Evolutionary conservation across 2,797 vertebrate genomes (phyloP).

Genomic region (Pseudopleuronectes americanus): DNA sequence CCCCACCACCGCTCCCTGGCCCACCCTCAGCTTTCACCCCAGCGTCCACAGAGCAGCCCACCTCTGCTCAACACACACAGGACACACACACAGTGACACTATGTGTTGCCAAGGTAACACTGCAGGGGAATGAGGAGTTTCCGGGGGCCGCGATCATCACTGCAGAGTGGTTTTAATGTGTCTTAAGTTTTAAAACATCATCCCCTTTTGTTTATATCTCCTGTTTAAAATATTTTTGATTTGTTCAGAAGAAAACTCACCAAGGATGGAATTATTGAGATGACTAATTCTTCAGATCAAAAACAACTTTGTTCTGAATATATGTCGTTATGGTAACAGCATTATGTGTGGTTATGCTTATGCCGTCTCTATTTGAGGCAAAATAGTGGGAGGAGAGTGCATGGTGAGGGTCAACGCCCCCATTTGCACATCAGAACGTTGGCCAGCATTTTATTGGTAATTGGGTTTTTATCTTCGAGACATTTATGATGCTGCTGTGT

Average conservation of each 20-base stretch:
- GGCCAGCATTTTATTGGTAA: slow-evolving; percentile 41
- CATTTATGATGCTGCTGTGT: slow-evolving; percentile 20
- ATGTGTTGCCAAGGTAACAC: slow-evolving; percentile 71
- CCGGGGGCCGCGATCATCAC: slow-evolving; percentile 17
- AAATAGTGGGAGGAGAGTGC: slow-evolving; percentile 74
- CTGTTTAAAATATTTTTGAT: slow-evolving; percentile 24
- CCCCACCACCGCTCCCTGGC: slow-evolving; percentile 43
- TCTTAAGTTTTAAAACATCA: slow-evolving; percentile 9
- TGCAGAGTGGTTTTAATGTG: slow-evolving; percentile 10
- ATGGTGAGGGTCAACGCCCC: slow-evolving; percentile 69
- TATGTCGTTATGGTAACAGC: slow-evolving; percentile 73
- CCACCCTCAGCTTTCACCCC: slow-evolving; percentile 58
- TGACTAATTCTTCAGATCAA: slow-evolving; percentile 63
- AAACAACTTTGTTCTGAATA: slow-evolving; percentile 65
- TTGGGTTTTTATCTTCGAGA: slow-evolving; percentile 28
- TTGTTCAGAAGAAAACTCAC: slow-evolving; percentile 46
- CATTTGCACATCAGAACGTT: slow-evolving; percentile 56
- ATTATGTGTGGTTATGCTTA: slow-evolving; percentile 51
- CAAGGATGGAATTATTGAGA: slow-evolving; percentile 59
- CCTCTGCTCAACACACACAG: slow-evolving; percentile 23
- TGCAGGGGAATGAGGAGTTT: slow-evolving; percentile 57
- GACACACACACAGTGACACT: slow-evolving; percentile 31
- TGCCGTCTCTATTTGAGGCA: slow-evolving; percentile 73
- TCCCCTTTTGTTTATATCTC: neutral
- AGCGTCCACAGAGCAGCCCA: slow-evolving; percentile 42